A percentile compares a stretch with the other conserved stretches of the same genome.
Conservation (phyloP, 53 echinoderm and acorn worm species). For the Astropecten irregularis region DNA sequence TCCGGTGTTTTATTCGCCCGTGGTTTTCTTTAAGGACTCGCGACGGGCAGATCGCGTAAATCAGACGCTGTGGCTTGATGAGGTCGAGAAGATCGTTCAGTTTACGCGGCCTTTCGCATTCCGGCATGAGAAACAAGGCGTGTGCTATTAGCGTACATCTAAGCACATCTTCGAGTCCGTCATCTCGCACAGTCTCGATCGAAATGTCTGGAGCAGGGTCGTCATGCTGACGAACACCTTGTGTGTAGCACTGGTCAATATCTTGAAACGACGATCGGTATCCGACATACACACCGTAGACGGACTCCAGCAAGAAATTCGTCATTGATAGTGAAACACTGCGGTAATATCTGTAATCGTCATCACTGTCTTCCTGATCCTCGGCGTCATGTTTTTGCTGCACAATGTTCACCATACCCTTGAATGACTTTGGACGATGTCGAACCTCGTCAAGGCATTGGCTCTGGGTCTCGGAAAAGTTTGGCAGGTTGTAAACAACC, state of each 20-base stretch:
- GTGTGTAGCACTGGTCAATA: no score
- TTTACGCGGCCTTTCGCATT: background rate
- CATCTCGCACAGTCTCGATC: background rate
- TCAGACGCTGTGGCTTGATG: conserved; percentile 5
- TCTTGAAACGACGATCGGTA: no score
- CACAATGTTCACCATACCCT: no score
- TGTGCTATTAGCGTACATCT: background rate
- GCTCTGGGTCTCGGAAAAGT: background rate
- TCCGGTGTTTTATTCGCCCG: background rate
- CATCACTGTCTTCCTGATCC: no score
- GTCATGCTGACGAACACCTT: no score
- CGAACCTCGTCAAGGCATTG: background rate
- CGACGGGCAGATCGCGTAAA: background rate
- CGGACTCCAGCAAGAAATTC: no score
- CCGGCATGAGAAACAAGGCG: background rate
- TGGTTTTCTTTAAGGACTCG: background rate
- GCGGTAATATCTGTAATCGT: no score
- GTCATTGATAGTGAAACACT: no score
- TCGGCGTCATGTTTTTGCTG: no score
- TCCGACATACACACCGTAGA: no score
- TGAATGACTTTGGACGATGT: no score
- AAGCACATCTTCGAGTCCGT: conserved; percentile 9
- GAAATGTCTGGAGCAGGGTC: no score
- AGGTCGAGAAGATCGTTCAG: conserved; percentile 3
- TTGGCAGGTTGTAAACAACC: conserved; percentile 9